These are phyloP conservation scores for Nomada lathburiana DNA, from an alignment of 2,888 invertebrate species.

Conservation along the genomic window DNA sequence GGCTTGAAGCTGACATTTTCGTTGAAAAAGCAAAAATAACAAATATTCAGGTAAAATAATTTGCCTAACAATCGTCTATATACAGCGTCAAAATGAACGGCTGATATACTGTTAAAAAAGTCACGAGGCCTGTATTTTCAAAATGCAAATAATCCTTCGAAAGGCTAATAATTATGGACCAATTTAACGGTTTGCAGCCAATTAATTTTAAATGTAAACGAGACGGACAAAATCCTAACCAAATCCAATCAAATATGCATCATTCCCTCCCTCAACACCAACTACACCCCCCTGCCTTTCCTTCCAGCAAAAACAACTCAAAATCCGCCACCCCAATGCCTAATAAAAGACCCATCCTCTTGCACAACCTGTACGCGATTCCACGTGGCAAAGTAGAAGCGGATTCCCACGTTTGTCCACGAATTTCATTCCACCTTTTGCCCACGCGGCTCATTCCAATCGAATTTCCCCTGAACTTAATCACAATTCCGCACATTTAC, in stretches of 20 bases:
- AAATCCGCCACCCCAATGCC: background rate
- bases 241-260: background rate
- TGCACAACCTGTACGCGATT: background rate
- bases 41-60: too few relatives aligned
- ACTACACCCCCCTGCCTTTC: background rate
- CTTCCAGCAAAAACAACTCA: background rate
- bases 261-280: background rate
- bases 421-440: background rate
- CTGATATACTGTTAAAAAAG: too few relatives aligned
- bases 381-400: background rate
- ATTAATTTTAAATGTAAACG: background rate
- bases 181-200: too few relatives aligned
- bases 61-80: too few relatives aligned
- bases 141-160: too few relatives aligned
- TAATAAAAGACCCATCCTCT: background rate
- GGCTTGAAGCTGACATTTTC: too few relatives aligned
- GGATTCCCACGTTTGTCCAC: background rate
- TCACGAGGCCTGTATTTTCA: too few relatives aligned
- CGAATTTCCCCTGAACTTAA: conserved; percentile 12
- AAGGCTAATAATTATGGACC: too few relatives aligned
- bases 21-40: too few relatives aligned
- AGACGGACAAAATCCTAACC: background rate
- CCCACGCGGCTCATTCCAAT: background rate
- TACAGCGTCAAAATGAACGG: too few relatives aligned
- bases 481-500: background rate